Evolutionary conservation across 2,113 vertebrate species (phyloP), one percentile per base, ranked within the genome.

Genomic region (Phalacrocorax aristotelis): DNA sequence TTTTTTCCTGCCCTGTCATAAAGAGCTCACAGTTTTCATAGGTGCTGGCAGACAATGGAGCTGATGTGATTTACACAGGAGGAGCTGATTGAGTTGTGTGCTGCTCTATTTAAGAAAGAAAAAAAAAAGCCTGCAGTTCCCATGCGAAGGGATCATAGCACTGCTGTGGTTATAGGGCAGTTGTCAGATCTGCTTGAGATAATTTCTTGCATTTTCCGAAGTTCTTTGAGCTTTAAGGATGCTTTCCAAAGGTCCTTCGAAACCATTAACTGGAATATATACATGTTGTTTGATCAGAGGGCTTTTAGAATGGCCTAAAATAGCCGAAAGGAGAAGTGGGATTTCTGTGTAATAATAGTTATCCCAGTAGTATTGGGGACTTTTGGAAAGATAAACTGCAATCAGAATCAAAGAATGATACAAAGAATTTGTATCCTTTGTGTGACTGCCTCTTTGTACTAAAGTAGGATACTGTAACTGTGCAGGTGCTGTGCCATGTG

Each of bases 41-140:
- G 96, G 96, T 98, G 95, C 96, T 65, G 93, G 92, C 96, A 98
- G 97, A 99, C 98, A 99, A 99, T 98, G 96, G 97, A 97, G 97
- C 98, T 98, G 98, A 94, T 98, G 97, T 95, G 98, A 95, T 97
- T 97, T 95, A 91, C 97, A 48, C 84, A 44, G 96, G 96, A 97
- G 95, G 84, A 87, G 94, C 92, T 75, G 95, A 65, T 70, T 78
- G 74, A 91, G 78, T 70, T 82, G 60, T 32, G 76, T 40, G 75
- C 90, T 40, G 87, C 78, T 93, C 87, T 68, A 68, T 87, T 91
- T 60, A 20, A 58, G 30, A 69, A 65, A 58, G 15, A 3, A 60
- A 32, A 52, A 42, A 14, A 32, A 52, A n/a, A 57, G 36, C 46
- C 57, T 25, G 69, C 89, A n/a, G 83, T 86, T 95, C 52, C 86